Evolutionary conservation across 2,797 vertebrate genomes (phyloP), one percentile per base, ranked within the genome.

Genomic region (Martes flavigula): DNA sequence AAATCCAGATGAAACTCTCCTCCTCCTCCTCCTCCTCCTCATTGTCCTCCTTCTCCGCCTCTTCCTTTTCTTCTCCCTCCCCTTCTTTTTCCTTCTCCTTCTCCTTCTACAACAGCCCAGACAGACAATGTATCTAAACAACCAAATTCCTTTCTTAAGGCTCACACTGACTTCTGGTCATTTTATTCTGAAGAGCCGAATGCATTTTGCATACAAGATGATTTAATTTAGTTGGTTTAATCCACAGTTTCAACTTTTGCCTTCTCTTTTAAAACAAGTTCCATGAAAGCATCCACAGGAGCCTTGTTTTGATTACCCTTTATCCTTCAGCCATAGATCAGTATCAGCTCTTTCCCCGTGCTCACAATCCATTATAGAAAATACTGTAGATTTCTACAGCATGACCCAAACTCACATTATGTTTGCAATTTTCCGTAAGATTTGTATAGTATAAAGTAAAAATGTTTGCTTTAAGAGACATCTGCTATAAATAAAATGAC

Each of bases 401-500:
- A 75, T 96, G 97, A 97, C 93, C 77, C 83, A 98, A 93, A 96
- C 90, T 96, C 94, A 94, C 7, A 2, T 98, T 98, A 96, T 75
- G 68, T 93, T 97, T 98, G 95, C 68, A 98, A 98, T 98, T 98
- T 97, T 98, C 97, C 79, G 0, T 97, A 98, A 98, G 98, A 98
- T 98, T 98, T 98, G 97, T 68, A 23, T 87, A 97, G 91, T 92
- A 97, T 97, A 98, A 98, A 98, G 90, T 83, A 98, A 98, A 98
- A 98, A 97, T 97, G 92, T 97, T 98, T 98, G 92, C 98, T 98
- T 98, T 98, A 98, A 97, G 83, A 97, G 97, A 98, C 98, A 98
- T 98, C 98, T 98, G 98, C 98, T 98, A 98, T 96, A 99, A 98
- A 98, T 98, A 98, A 98, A 98, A 97, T 72, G 79, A 98, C 98